phyloP scores from a whole-genome alignment of 1,140 invertebrate genomes.

The Orussus abietinus region DNA sequence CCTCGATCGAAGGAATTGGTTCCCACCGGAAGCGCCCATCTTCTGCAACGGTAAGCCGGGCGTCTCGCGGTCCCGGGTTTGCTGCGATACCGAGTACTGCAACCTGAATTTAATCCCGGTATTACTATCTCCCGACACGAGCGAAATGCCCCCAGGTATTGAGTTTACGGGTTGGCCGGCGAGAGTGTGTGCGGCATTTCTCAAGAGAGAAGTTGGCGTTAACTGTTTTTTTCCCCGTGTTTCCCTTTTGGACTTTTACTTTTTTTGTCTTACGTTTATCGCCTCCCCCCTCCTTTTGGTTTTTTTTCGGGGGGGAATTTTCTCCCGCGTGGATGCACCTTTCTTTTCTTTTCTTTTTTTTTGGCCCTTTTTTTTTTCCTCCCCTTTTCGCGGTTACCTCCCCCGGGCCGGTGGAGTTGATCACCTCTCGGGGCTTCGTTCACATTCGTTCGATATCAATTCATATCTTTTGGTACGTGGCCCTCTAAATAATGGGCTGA shows the following conservation, averaged over 20 bases:
- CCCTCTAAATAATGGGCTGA: too few species aligned
- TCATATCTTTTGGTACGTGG: too few species aligned
- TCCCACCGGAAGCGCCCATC: constrained; percentile 68
- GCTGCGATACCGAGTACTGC: constrained; percentile 65
- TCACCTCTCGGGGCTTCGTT: too few species aligned
- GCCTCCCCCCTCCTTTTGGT: too few species aligned
- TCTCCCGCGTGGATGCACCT: not conserved
- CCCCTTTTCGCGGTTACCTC: too few species aligned
- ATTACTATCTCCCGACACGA: constrained; percentile 37
- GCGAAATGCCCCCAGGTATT: constrained; percentile 25
- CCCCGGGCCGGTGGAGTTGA: too few species aligned
- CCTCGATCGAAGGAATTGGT: constrained; percentile 62
- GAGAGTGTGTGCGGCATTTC: constrained; percentile 24
- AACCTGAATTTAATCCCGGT: constrained; percentile 56
- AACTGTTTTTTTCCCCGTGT: constrained; percentile 9
- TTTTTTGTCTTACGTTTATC: constrained; percentile 2
- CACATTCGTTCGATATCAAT: too few species aligned
- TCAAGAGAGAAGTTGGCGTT: constrained; percentile 5
- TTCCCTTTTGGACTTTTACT: constrained; percentile 2
- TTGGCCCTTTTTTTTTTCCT: constrained; percentile 11
- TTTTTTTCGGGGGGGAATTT: too few species aligned
- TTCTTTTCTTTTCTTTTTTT: constrained; percentile 11
- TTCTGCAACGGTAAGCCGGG: constrained; percentile 56
- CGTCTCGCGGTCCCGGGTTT: constrained; percentile 40
- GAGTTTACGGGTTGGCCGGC: constrained; percentile 21